Conservation (phyloP, 2,888 invertebrate genomes). For the Notodonta ziczac region DNA sequence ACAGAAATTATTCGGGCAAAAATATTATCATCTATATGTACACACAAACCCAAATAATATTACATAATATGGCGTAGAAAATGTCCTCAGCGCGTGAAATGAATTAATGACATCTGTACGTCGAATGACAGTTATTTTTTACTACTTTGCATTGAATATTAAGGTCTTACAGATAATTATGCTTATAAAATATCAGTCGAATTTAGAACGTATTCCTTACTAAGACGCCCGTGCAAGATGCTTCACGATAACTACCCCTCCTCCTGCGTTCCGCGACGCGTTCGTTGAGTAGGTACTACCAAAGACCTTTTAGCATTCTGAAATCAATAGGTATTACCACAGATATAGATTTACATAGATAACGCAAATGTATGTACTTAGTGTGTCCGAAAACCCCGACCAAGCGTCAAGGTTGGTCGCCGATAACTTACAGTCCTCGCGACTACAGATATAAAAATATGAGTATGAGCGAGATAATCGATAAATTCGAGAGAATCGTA, state of each 20-base stretch:
- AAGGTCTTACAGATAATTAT: slow-evolving; percentile 48
- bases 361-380: no score
- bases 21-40: slow-evolving; percentile 68
- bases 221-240: neutral
- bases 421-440: no score
- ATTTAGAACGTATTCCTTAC: slow-evolving; percentile 62
- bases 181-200: slow-evolving; percentile 82
- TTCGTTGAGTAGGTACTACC: no score
- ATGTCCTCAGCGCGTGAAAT: slow-evolving; percentile 28
- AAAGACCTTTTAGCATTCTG: no score
- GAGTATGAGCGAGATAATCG: no score
- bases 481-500: no score
- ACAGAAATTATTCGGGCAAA: slow-evolving; percentile 54
- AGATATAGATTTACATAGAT: no score
- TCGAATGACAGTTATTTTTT: neutral
- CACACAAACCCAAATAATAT: slow-evolving; percentile 58
- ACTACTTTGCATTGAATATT: neutral
- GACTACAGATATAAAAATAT: no score
- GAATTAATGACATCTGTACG: neutral
- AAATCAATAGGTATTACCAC: no score
- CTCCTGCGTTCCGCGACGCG: no score
- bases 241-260: neutral
- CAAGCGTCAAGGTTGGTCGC: no score
- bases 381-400: no score
- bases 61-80: slow-evolving; percentile 50